Evolutionary conservation across 2,888 invertebrate genomes (phyloP).

Genomic region (Brenthis daphne): DNA sequence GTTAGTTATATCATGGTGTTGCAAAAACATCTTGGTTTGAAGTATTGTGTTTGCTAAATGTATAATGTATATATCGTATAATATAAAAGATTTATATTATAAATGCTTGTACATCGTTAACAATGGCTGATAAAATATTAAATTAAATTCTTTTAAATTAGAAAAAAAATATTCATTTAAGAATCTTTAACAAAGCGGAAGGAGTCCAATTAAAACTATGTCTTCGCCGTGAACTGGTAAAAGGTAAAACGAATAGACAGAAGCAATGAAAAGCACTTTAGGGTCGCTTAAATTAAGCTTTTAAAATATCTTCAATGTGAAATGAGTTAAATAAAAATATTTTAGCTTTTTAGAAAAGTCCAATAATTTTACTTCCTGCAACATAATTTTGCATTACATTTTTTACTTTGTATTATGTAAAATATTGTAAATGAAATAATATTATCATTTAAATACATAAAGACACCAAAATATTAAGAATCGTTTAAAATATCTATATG

Average conservation of each 20-base stretch:
- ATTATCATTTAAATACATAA: not conserved
- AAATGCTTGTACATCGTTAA: not conserved
- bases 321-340: slow-evolving; percentile 44
- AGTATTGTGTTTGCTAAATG: too few species aligned
- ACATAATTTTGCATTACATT: not conserved
- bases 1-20: too few species aligned
- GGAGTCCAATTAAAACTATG: slow-evolving; percentile 73
- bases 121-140: slow-evolving; percentile 43
- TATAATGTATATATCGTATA: too few species aligned
- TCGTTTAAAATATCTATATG: too few species aligned
- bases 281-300: slow-evolving; percentile 59
- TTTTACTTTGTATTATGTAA: not conserved
- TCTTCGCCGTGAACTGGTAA: slow-evolving; percentile 57
- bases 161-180: slow-evolving; percentile 66
- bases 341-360: not conserved
- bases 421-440: not conserved
- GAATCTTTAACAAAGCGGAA: slow-evolving; percentile 61
- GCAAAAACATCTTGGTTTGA: too few species aligned
- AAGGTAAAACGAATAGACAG: slow-evolving; percentile 60
- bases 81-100: not conserved
- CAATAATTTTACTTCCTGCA: not conserved
- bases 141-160: slow-evolving; percentile 54
- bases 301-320: slow-evolving; percentile 54
- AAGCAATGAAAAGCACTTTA: slow-evolving; percentile 62
- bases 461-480: too few species aligned